phyloP scores from a whole-genome alignment of 2,797 vertebrate species.

The Bufotes viridis region DNA sequence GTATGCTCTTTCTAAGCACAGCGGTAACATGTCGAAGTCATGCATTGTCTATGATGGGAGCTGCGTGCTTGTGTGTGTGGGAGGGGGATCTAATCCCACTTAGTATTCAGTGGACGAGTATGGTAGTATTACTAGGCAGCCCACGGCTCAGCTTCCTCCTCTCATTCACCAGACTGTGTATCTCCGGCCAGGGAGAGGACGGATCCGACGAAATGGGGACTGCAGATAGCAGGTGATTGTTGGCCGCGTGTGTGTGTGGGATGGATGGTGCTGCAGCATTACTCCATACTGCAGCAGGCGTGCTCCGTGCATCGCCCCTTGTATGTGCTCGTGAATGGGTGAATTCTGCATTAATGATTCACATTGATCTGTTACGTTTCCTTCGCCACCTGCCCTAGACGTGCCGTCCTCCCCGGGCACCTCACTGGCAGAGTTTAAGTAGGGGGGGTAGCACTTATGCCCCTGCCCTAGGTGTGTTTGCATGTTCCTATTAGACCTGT shows the following conservation, averaged over 20 bases:
- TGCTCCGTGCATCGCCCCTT: not conserved
- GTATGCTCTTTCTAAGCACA: not conserved
- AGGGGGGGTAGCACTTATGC: not conserved
- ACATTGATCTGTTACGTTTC: not conserved
- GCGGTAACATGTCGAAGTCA: slow-evolving; percentile 7
- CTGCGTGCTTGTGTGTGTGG: slow-evolving; percentile 25
- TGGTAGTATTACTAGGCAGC: slow-evolving; percentile 57
- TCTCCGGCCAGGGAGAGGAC: slow-evolving; percentile 33
- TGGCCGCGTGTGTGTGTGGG: slow-evolving; percentile 4
- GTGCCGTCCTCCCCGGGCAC: not conserved
- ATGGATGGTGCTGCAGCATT: slow-evolving; percentile 8
- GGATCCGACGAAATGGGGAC: slow-evolving; percentile 36
- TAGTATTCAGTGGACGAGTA: slow-evolving; percentile 60
- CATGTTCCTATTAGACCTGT: not conserved
- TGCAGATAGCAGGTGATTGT: slow-evolving; percentile 41
- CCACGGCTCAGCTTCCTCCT: slow-evolving; percentile 47
- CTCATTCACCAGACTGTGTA: slow-evolving; percentile 54
- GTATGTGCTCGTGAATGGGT: not conserved
- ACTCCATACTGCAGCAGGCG: slow-evolving; percentile 7
- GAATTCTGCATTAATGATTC: not conserved
- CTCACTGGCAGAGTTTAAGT: not conserved
- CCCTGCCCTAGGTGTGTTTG: not conserved
- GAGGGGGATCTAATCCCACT: slow-evolving; percentile 53
- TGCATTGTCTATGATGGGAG: slow-evolving; percentile 45
- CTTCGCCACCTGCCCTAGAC: not conserved